Evolutionary conservation across 1,140 invertebrate species (phyloP).

Genomic region (Cherax quadricarinatus): DNA sequence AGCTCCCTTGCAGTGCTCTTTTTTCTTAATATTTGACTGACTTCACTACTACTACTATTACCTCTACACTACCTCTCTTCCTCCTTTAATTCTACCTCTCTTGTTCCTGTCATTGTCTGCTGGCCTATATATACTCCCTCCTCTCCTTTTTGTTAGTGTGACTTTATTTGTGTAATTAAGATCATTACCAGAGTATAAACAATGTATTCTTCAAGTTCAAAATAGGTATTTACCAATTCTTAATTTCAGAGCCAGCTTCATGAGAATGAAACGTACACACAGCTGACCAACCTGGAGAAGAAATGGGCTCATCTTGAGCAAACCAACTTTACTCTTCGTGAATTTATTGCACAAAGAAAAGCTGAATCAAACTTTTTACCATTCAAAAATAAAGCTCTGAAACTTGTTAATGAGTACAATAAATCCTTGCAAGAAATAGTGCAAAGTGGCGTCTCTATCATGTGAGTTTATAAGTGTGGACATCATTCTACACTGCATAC

Average conservation of each 20-base stretch:
- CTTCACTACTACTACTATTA: too few relatives aligned
- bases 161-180: too few relatives aligned
- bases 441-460: slow-evolving; percentile 54
- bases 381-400: slow-evolving; percentile 78
- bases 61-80: too few relatives aligned
- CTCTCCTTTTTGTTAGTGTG: too few relatives aligned
- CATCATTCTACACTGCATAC: not conserved
- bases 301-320: slow-evolving; percentile 83
- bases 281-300: slow-evolving; percentile 82
- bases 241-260: slow-evolving; percentile 80
- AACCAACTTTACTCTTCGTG: slow-evolving; percentile 82
- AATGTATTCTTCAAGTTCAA: not conserved
- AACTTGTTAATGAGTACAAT: slow-evolving; percentile 69
- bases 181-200: too few relatives aligned
- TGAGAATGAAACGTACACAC: slow-evolving; percentile 84
- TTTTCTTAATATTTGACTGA: too few relatives aligned
- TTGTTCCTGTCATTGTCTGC: too few relatives aligned
- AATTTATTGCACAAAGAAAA: slow-evolving; percentile 82
- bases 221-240: not conserved
- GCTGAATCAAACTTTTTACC: slow-evolving; percentile 83
- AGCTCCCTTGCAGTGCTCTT: too few relatives aligned
- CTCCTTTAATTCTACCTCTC: too few relatives aligned
- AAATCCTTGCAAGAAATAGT: slow-evolving; percentile 66
- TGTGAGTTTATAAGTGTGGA: slow-evolving; percentile 12
- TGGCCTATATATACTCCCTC: too few relatives aligned